phyloP scores from a whole-genome alignment of 2,797 vertebrate species.

The Myotis findleyi region DNA sequence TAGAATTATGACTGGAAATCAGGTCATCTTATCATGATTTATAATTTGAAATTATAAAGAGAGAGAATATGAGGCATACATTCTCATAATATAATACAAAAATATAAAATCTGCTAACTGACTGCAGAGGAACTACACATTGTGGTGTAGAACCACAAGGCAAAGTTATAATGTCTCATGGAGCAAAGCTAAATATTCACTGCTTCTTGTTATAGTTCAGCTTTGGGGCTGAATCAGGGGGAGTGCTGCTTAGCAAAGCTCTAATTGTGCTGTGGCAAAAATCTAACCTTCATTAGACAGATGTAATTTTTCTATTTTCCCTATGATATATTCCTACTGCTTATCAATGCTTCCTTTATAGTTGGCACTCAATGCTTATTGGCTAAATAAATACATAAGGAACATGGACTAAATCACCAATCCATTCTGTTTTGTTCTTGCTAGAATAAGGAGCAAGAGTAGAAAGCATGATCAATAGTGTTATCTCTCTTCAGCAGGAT shows the following conservation, averaged over 20 bases:
- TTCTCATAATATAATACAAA: neutral
- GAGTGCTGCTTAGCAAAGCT: neutral
- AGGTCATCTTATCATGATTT: neutral
- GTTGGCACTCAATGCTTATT: neutral
- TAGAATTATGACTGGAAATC: conserved; percentile 3
- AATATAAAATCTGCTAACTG: neutral
- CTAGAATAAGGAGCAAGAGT: neutral
- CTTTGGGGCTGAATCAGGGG: neutral
- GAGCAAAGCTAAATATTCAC: neutral
- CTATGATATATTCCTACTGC: neutral
- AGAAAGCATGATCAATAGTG: neutral
- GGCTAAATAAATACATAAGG: neutral
- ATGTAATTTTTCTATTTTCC: neutral
- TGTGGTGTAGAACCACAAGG: neutral
- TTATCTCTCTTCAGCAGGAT: neutral
- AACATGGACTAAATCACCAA: neutral
- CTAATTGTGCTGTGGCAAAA: neutral
- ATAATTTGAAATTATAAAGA: conserved; percentile 7
- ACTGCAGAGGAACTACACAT: neutral
- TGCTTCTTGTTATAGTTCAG: neutral
- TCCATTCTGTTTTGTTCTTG: neutral
- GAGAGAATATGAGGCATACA: neutral
- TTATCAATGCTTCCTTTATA: neutral
- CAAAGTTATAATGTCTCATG: neutral
- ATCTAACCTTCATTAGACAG: neutral